Percentiles rank a stretch among this genome's conserved stretches.
These are phyloP conservation scores for Austrolebias charrua DNA, from an alignment of 2,797 vertebrate species.

Conservation along the genomic window DNA sequence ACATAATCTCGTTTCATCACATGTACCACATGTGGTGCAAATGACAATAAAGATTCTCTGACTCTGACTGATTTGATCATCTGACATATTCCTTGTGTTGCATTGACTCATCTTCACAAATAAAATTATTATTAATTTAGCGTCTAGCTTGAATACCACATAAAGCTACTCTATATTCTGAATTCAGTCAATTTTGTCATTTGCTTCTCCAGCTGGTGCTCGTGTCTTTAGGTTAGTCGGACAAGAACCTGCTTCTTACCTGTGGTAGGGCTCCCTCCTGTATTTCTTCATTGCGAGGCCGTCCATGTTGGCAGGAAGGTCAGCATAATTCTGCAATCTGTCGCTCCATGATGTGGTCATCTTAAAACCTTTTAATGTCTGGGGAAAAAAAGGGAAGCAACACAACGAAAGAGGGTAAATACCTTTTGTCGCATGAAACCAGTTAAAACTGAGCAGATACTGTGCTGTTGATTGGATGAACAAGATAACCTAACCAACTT, in stretches of 20 bases:
- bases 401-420: neutral
- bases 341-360: constrained; percentile 99
- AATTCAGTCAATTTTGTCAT: neutral
- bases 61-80: too few species aligned
- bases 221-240: neutral
- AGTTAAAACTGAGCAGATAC: too few species aligned
- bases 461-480: too few species aligned
- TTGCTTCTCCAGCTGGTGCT: neutral
- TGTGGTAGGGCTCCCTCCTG: constrained; percentile 94
- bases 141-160: too few species aligned
- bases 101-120: too few species aligned
- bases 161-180: neutral
- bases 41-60: too few species aligned
- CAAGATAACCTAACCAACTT: too few species aligned
- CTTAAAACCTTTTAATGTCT: constrained; percentile 67
- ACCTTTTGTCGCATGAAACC: too few species aligned
- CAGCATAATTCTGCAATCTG: constrained; percentile 94
- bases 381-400: constrained; percentile 6
- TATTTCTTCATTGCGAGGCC: constrained; percentile 95
- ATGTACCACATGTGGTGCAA: too few species aligned
- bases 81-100: too few species aligned
- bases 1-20: too few species aligned
- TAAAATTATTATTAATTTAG: too few species aligned
- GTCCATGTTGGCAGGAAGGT: constrained; percentile 97
- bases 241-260: constrained; percentile 71